Evolutionary conservation across 2,797 vertebrate genomes (phyloP).

Genomic region (Anolis apletophallus): DNA sequence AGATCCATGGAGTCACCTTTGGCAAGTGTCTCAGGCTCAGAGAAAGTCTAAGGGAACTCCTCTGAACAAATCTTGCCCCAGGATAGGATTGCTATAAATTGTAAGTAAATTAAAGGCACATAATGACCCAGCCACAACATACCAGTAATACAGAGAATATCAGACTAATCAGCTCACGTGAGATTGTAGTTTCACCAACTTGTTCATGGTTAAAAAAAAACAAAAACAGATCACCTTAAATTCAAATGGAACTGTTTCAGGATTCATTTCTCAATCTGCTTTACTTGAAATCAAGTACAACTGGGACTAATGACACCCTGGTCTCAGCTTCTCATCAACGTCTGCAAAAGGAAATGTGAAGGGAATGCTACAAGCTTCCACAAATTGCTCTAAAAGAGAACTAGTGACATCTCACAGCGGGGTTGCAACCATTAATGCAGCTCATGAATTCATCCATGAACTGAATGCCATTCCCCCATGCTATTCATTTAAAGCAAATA

Average conservation of each 20-base stretch:
- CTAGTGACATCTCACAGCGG: not conserved
- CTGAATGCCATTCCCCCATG: not conserved
- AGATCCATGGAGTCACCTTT: too few relatives aligned
- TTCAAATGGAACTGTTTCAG: not conserved
- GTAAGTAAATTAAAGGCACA: too few relatives aligned
- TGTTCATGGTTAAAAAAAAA: not conserved
- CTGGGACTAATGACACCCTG: not conserved
- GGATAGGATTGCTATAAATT: too few relatives aligned
- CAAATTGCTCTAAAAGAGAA: not conserved
- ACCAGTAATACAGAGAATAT: not conserved
- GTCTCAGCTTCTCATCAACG: not conserved
- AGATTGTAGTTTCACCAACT: not conserved
- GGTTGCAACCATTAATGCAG: not conserved
- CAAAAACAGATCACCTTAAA: not conserved
- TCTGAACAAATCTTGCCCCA: too few relatives aligned
- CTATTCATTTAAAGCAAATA: not conserved
- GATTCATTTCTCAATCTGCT: not conserved
- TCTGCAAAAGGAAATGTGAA: not conserved
- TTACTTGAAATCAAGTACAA: not conserved
- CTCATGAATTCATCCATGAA: not conserved
- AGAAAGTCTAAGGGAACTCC: too few relatives aligned
- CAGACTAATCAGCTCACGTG: not conserved
- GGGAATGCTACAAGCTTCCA: not conserved
- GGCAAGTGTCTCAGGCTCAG: too few relatives aligned
- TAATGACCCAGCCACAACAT: not conserved